Evolutionary conservation across 2,888 invertebrate genomes (phyloP).

Genomic region (Eumacrocentrus americanus): DNA sequence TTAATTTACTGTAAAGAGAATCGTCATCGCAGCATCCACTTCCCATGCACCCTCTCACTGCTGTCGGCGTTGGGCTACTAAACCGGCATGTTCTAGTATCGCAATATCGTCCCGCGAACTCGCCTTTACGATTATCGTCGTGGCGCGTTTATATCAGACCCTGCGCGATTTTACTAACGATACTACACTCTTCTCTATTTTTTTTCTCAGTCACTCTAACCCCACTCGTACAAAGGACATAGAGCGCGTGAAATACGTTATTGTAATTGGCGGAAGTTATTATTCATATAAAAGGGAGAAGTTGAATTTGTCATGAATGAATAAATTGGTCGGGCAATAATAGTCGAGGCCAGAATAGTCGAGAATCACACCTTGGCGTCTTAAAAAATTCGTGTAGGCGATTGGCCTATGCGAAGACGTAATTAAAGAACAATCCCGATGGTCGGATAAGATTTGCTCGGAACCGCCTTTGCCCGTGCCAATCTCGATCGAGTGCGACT

Average conservation of each 20-base stretch:
- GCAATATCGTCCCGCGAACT: constrained; percentile 31
- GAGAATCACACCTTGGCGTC: background rate
- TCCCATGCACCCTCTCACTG: constrained; percentile 2
- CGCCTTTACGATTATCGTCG: constrained; percentile 31
- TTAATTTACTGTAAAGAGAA: constrained; percentile 46
- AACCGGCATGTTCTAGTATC: constrained; percentile 22
- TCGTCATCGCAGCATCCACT: constrained; percentile 17
- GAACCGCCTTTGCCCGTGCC: constrained; percentile 31
- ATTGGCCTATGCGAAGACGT: constrained; percentile 32
- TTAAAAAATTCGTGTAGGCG: constrained; percentile 13
- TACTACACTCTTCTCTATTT: constrained; percentile 17
- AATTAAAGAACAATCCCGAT: constrained; percentile 42
- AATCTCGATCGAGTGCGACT: constrained; percentile 36
- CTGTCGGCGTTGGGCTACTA: constrained; percentile 5
- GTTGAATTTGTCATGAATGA: constrained; percentile 13
- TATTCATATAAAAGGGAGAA: background rate
- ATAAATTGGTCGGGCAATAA: constrained; percentile 26
- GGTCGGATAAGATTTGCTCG: constrained; percentile 31
- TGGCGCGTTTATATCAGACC: constrained; percentile 24
- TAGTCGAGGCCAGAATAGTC: constrained; percentile 10
- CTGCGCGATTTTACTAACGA: constrained; percentile 28
- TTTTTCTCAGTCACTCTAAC: constrained; percentile 8
- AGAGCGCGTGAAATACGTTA: background rate
- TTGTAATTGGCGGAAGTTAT: constrained; percentile 4
- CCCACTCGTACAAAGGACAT: background rate